Base-by-base conservation (phyloP, 2,797 vertebrate genomes). In the Pachyuromys duprasi region DNA sequence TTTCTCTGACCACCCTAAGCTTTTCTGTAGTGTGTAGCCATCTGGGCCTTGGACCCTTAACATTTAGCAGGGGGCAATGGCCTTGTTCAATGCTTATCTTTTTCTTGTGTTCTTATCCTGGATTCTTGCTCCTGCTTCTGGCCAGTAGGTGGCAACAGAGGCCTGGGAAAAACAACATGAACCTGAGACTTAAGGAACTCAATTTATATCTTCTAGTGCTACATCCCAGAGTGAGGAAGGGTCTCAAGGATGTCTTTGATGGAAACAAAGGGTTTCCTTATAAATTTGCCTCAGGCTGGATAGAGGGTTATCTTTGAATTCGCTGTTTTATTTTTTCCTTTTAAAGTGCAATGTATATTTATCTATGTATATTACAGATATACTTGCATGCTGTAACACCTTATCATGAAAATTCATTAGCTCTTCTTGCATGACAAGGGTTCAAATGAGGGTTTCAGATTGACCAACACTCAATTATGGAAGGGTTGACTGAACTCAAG, bases 71-170 rank as follows among this genome's bases (percentile, higher is more conserved):
- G 12, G 45, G 63, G 13, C 63, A 79, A 79, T 49, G 6, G 45
- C 91, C 74, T 4, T 60, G 18, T 65, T 95, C 81, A 13, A n/a
- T 20, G 60, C 33, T 60, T 53, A 28, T 33, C 89, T 60, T 63
- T 53, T 75, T 60, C 14, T 42, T 6, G 12, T 8, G 15, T 60
- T 49, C 22, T 69, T 49, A 31, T 93, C 80, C 84, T 33, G 80
- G 53, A 5, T 63, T 39, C 84, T 86, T 95, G 89, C 49, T 97
- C 62, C 86, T 65, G 49, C 26, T 42, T 95, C 33, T 89, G 79
- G 90, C 97, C 98, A 98, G 97, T 94, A 98, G 97, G 96, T 97
- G 98, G 98, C 95, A 96, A 75, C 92, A 91, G 33, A 93, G 79
- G 86, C 95, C 91, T 76, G 80, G 93, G 63, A 76, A 97, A 97